These are phyloP conservation scores for Saccostrea echinata DNA, from an alignment of 1,140 invertebrate species.

Conservation along the genomic window DNA sequence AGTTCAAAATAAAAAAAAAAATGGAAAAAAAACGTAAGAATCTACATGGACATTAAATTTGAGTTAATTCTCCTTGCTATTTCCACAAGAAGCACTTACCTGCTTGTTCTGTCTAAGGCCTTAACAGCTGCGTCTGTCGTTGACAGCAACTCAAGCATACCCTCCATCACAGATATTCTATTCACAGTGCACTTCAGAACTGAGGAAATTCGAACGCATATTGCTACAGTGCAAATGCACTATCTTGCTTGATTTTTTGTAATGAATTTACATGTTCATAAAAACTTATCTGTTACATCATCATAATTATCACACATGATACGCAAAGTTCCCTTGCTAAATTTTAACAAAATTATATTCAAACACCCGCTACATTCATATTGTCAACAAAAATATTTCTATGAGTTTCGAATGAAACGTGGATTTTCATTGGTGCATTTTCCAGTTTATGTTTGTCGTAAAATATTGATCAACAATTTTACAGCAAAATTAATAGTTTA, in stretches of 20 bases:
- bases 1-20: too few species aligned
- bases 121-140: conserved; percentile 66
- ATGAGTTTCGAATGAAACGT: neutral
- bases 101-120: conserved; percentile 55
- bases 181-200: neutral
- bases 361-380: conserved; percentile 6
- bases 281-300: neutral
- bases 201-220: neutral
- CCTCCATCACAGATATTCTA: neutral
- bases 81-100: neutral
- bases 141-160: conserved; percentile 64
- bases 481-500: neutral
- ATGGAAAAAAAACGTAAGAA: too few species aligned
- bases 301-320: neutral
- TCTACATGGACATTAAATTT: too few species aligned
- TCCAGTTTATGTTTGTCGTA: neutral
- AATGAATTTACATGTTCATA: neutral
- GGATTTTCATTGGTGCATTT: neutral
- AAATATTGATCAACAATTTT: neutral
- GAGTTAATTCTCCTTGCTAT: too few species aligned
- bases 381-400: conserved; percentile 26
- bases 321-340: too few species aligned
- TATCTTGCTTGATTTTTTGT: neutral
- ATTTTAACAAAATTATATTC: neutral
- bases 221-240: neutral